A percentile compares a stretch with the other conserved stretches of the same genome.
Conservation (phyloP, 2,797 vertebrate species). For the Okamejei kenojei region DNA sequence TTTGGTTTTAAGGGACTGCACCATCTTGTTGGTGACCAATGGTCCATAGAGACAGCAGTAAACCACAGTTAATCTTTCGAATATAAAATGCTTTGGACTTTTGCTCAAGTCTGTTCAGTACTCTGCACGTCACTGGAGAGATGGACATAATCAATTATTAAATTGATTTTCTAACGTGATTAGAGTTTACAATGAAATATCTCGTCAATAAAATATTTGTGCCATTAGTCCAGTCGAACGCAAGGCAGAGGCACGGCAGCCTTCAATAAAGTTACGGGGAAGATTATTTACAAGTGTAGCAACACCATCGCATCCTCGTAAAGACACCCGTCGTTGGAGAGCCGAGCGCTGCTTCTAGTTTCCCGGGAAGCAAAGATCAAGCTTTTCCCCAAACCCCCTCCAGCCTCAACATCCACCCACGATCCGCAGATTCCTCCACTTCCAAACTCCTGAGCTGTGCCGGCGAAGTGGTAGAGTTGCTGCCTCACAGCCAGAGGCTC, state of each 20-base stretch:
- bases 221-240: not conserved
- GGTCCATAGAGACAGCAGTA: not conserved
- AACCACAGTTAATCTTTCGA: not conserved
- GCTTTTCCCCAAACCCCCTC: not conserved
- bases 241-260: not conserved
- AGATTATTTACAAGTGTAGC: not conserved
- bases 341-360: not conserved
- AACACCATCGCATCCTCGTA: not conserved
- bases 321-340: not conserved
- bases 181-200: not conserved
- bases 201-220: not conserved
- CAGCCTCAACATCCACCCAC: not conserved
- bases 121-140: not conserved
- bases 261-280: not conserved
- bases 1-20: not conserved
- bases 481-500: too few species aligned
- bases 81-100: not conserved
- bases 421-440: not conserved
- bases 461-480: too few species aligned
- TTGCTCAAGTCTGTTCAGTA: not conserved
- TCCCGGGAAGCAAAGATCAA: not conserved
- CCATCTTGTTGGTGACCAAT: not conserved
- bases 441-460: not conserved
- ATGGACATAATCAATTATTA: slow-evolving; percentile 14
- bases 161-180: slow-evolving; percentile 11